These are phyloP conservation scores for Ptyas mucosa DNA, from an alignment of 2,113 vertebrate species.

Conservation along the genomic window DNA sequence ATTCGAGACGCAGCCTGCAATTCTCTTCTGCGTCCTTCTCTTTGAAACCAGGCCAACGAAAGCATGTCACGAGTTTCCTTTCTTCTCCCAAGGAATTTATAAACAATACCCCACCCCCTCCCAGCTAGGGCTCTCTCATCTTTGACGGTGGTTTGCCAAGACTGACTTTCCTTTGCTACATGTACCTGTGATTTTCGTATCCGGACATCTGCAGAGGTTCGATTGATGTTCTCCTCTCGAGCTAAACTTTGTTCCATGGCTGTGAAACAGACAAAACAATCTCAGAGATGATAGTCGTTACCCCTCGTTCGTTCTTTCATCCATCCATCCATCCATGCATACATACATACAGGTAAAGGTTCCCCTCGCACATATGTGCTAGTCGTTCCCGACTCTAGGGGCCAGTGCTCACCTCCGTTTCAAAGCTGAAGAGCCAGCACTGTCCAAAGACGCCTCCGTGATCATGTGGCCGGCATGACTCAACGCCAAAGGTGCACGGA, in stretches of 20 bases:
- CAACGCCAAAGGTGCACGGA: no score
- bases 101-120: neutral
- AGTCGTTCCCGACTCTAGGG: no score
- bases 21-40: neutral
- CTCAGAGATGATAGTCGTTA: accelerated
- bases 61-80: neutral
- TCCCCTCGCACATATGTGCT: no score
- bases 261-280: constrained; percentile 34
- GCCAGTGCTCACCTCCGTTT: no score
- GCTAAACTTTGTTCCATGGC: constrained; percentile 85
- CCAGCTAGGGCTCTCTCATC: neutral
- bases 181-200: constrained; percentile 94
- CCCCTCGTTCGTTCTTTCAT: accelerated
- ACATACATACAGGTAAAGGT: no score
- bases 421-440: no score
- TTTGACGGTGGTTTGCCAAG: neutral
- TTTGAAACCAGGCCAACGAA: neutral
- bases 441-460: no score
- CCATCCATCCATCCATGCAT: no score
- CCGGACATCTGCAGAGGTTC: constrained; percentile 81
- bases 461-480: no score
- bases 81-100: neutral
- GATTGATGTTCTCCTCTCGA: constrained; percentile 74
- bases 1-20: neutral
- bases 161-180: neutral